These are phyloP conservation scores for Octonoba sinensis DNA, from an alignment of 2,888 invertebrate species.

Conservation along the genomic window DNA sequence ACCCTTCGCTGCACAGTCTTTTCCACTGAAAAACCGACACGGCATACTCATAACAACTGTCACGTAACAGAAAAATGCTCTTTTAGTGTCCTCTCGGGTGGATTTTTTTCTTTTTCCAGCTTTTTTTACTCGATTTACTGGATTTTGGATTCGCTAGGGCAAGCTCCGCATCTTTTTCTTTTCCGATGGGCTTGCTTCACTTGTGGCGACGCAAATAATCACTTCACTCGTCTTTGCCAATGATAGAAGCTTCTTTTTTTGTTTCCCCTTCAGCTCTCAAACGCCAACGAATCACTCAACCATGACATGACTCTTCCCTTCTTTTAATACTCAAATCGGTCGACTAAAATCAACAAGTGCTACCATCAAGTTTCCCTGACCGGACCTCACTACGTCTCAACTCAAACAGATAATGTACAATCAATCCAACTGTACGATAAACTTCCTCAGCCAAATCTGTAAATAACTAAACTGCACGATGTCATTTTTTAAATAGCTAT, in stretches of 20 bases:
- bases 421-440: no score
- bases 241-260: conserved; percentile 16
- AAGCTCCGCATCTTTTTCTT: conserved; percentile 38
- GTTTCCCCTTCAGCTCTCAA: conserved; percentile 2
- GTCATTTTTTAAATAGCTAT: no score
- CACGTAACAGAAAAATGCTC: conserved; percentile 62
- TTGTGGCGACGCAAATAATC: conserved; percentile 37
- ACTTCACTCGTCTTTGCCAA: conserved; percentile 29
- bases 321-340: neutral
- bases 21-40: conserved; percentile 57
- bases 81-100: conserved; percentile 28
- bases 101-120: conserved; percentile 5
- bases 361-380: no score
- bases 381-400: no score
- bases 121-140: conserved; percentile 29
- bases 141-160: conserved; percentile 53
- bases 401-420: no score
- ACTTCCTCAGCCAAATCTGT: no score
- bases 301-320: conserved; percentile 15
- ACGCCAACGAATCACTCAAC: conserved; percentile 20
- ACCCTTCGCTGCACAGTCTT: conserved; percentile 58
- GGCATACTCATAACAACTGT: conserved; percentile 58
- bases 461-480: no score
- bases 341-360: no score
- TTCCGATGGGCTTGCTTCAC: conserved; percentile 40